A percentile compares a stretch with the other conserved stretches of the same genome.
phyloP scores from a whole-genome alignment of 2,113 vertebrate species.

The Diadophis punctatus region DNA sequence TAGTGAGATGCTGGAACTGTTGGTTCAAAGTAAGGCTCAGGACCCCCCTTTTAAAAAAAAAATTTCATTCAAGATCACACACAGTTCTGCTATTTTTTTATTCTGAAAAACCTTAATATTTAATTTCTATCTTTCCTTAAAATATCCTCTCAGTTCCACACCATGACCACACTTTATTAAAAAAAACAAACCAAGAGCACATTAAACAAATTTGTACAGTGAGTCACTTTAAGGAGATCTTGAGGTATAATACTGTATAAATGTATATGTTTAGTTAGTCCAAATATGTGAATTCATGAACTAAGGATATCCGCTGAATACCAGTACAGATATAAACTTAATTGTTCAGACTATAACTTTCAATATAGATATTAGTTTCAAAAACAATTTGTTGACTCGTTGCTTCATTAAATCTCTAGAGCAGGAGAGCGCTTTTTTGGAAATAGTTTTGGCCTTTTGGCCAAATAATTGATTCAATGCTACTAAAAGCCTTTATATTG shows the following conservation, averaged over 20 bases:
- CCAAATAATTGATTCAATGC: background rate
- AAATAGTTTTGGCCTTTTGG: background rate
- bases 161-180: background rate
- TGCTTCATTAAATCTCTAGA: background rate
- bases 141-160: background rate
- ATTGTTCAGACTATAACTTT: background rate
- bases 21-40: slow-evolving; percentile 59
- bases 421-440: background rate
- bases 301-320: background rate
- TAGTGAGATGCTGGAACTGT: slow-evolving; percentile 54
- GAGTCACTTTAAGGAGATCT: background rate
- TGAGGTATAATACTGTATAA: background rate
- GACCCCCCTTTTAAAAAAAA: slow-evolving; percentile 1
- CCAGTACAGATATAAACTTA: background rate
- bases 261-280: background rate
- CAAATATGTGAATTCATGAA: background rate
- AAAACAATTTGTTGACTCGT: background rate
- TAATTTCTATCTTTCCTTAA: background rate
- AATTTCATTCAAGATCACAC: background rate
- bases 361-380: background rate
- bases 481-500: background rate
- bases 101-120: background rate
- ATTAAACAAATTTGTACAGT: background rate
- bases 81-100: background rate
- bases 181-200: background rate